Conservation (phyloP, 2,113 vertebrate genomes). For the Sitta europaea region DNA sequence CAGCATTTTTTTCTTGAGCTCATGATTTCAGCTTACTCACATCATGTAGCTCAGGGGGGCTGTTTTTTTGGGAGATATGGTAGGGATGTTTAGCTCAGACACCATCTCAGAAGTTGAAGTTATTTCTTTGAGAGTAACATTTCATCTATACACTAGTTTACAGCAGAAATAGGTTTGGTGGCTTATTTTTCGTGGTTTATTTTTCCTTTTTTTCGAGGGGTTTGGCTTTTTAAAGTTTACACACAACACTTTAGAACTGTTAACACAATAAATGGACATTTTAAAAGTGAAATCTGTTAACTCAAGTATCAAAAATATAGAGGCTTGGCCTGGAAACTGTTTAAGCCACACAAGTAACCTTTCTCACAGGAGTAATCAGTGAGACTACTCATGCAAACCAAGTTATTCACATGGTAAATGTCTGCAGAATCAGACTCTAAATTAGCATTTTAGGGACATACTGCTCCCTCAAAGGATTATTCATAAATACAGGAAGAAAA, state of each 20-base stretch:
- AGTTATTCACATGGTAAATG: conserved; percentile 10
- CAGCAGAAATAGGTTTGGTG: neutral
- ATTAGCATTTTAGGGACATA: conserved; percentile 23
- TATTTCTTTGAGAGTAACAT: neutral
- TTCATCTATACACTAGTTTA: neutral
- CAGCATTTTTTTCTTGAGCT: neutral
- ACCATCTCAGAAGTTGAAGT: neutral
- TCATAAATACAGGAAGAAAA: conserved; percentile 10
- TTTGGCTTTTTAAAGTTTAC: neutral
- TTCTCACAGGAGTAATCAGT: neutral
- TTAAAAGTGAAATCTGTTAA: neutral
- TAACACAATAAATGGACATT: neutral
- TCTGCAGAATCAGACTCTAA: conserved; percentile 1
- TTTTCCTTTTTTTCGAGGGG: neutral
- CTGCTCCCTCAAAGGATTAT: neutral
- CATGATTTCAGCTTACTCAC: neutral
- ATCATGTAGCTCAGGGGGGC: neutral
- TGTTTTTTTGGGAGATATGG: neutral
- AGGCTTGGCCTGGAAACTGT: neutral
- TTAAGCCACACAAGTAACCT: neutral
- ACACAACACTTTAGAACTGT: neutral
- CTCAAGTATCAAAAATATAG: neutral
- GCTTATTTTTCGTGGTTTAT: too few relatives aligned
- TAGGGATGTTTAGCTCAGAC: neutral
- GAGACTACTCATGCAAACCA: conserved; percentile 31